Evolutionary conservation across 2,797 vertebrate genomes (phyloP).

Genomic region (Erpetoichthys calabaricus): DNA sequence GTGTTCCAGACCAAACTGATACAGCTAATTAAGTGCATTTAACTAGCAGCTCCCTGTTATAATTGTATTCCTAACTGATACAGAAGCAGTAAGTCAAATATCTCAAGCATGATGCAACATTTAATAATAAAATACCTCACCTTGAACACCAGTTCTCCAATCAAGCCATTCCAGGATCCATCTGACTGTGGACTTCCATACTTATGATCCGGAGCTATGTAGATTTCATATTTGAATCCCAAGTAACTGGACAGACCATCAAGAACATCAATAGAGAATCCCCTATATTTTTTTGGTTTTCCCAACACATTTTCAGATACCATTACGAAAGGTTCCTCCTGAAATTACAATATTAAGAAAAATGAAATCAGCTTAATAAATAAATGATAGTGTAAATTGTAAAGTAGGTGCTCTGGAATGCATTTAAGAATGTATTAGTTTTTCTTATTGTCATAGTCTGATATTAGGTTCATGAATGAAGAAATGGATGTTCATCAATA

Average conservation of each 20-base stretch:
- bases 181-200: slow-evolving; percentile 86
- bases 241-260: slow-evolving; percentile 90
- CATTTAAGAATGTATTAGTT: too few species aligned
- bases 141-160: slow-evolving; percentile 91
- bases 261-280: slow-evolving; percentile 89
- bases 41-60: too few species aligned
- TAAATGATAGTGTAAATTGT: too few species aligned
- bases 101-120: too few species aligned
- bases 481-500: too few species aligned
- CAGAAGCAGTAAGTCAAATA: too few species aligned
- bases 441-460: too few species aligned
- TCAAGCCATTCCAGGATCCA: slow-evolving; percentile 88
- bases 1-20: too few species aligned
- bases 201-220: slow-evolving; percentile 86
- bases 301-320: slow-evolving; percentile 95
- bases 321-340: slow-evolving; percentile 99
- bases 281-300: slow-evolving; percentile 95
- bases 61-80: too few species aligned
- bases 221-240: slow-evolving; percentile 96
- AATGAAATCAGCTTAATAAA: slow-evolving; percentile 8
- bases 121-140: slow-evolving; percentile 42
- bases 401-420: too few species aligned
- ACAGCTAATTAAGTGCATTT: too few species aligned
- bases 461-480: too few species aligned
- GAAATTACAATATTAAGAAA: slow-evolving; percentile 18